phyloP scores from a whole-genome alignment of 2,888 invertebrate species.

The Catotricha subobsoleta region DNA sequence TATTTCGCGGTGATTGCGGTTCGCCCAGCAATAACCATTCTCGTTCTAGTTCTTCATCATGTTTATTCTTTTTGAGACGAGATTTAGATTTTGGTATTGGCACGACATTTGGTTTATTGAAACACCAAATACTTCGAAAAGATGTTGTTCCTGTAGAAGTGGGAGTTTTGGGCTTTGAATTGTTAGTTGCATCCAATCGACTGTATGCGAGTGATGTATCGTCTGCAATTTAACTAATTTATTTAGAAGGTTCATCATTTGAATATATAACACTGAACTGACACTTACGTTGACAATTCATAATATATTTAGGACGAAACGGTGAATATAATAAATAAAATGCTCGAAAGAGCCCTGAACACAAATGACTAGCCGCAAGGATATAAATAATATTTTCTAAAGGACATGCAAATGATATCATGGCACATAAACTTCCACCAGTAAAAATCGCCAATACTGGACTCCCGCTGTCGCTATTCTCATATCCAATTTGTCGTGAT shows the following conservation, averaged over 20 bases:
- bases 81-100: slow-evolving; percentile 15
- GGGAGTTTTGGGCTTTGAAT: slow-evolving; percentile 12
- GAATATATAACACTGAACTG: not conserved
- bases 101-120: slow-evolving; percentile 8
- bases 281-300: slow-evolving; percentile 21
- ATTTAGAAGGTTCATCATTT: too few relatives aligned
- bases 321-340: slow-evolving; percentile 27
- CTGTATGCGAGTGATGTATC: slow-evolving; percentile 28
- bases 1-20: slow-evolving; percentile 25
- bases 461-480: slow-evolving; percentile 35
- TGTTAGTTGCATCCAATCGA: slow-evolving; percentile 22
- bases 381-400: slow-evolving; percentile 33
- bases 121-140: slow-evolving; percentile 7
- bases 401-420: slow-evolving; percentile 38
- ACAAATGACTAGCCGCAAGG: slow-evolving; percentile 27
- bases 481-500: slow-evolving; percentile 34
- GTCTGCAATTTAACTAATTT: slow-evolving; percentile 12
- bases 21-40: slow-evolving; percentile 30
- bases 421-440: slow-evolving; percentile 34
- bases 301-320: slow-evolving; percentile 25
- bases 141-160: not conserved
- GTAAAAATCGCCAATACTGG: slow-evolving; percentile 37
- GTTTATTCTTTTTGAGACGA: slow-evolving; percentile 17
- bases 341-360: slow-evolving; percentile 21
- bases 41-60: slow-evolving; percentile 24